Base-by-base conservation (phyloP, 2,113 vertebrate genomes). In the Phycodurus eques region DNA sequence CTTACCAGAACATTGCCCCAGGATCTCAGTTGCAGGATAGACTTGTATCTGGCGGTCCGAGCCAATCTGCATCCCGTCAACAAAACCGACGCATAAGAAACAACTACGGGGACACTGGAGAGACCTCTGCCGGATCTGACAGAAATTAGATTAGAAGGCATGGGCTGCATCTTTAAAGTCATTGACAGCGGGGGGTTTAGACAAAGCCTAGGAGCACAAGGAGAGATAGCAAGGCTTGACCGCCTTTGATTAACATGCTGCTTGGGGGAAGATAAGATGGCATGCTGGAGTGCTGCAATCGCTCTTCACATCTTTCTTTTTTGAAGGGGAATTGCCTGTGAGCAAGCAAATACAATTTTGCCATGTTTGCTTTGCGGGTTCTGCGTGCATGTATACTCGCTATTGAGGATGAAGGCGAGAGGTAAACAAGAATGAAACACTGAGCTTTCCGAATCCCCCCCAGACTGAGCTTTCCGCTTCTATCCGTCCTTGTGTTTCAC, bases 231-330 rank as follows among this genome's bases (percentile, higher is more conserved):
- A 0, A 49, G 75, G 69, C 10, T 20, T n/a, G 42, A 66, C 76
- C 35, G 53, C 68, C 75, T 89, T 82, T 86, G 84, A 87, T 88
- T 88, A 87, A 82, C 84, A 87, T 85, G 81, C 84, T 88, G 87
- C 72, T 80, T 63, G 56, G 69, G 13, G 46, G 33, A 75, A 88
- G 90, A 91, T 89, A 90, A 90, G 80, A 87, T 71, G 80, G 79
- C 78, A 80, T 46, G 53, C 71, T 76, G 71, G 70, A 73, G 47
- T 63, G 68, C 66, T 66, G 63, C 74, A 79, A 80, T 88, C 81
- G 20, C 63, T 81, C 73, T 70, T 67, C 62, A 79, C 75, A 86
- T 81, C 67, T 82, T 81, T 69, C 64, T 65, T 65, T 66, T 82
- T 82, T 70, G 57, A 17, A 71, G 68, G 68, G 44, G 56, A 87